Base-by-base conservation (phyloP, 2,888 invertebrate species). In the Cosmia pyralina region DNA sequence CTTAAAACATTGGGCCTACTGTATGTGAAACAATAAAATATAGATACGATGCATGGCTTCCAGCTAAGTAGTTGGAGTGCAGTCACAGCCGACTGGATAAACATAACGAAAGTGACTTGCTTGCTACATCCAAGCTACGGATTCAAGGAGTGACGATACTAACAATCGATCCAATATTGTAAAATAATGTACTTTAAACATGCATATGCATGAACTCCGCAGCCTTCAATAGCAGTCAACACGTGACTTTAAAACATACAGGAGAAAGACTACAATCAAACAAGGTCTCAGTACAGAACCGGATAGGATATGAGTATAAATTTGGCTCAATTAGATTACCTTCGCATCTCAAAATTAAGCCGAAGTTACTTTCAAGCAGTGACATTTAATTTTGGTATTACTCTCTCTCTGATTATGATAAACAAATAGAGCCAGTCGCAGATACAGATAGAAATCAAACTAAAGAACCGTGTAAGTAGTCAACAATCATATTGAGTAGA, bases 341-440 rank as follows among this genome's bases (percentile, higher is more conserved):
- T 69, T 68, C 68, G 68, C 76, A 84, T 75, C 62, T 71, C 46
- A 72, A 79, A 83, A 83, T 85, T 81, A 73, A 80, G 79, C 79
- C 84, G 83, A 85, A 78, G 81, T 81, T 50, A 69, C 41, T 48
- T 34, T 55, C 50, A 55, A 34, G 41, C 41, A 53, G 38, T 53
- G 53, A 15, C 52, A 70, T 46, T 62, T 38, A 71, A 41, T 15
- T 62, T 77, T 50, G 17, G 11, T 68, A 44, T 44, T 62, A 22
- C 53, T 69, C 69, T n/a, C n/a, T n/a, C 66, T 68, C 69, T 83
- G 71, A 59, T 55, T 44, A 63, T n/a, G n/a, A n/a, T 79, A 70
- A 83, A 83, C 75, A 85, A 79, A 85, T 77, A 74, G 76, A 77
- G 38, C 34, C 44, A 66, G 38, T 80, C 38, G 55, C 55, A 81